These are phyloP conservation scores for Latrodectus geometricus DNA, from an alignment of 1,140 invertebrate species.

Conservation along the genomic window DNA sequence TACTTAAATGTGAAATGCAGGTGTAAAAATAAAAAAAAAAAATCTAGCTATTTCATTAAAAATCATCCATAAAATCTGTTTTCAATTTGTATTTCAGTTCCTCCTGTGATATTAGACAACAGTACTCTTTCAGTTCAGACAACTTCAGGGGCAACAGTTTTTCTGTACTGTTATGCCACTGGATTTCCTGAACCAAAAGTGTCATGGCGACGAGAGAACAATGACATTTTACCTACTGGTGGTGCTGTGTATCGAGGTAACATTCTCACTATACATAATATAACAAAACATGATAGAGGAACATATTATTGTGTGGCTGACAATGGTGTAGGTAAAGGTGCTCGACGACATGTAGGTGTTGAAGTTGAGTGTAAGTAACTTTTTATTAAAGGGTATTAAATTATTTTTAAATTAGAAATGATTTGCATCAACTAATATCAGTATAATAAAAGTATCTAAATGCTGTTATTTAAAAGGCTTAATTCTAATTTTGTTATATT, in stretches of 20 bases:
- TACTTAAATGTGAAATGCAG: neutral
- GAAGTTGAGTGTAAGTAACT: constrained; percentile 78
- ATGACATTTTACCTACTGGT: constrained; percentile 86
- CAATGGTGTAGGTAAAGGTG: constrained; percentile 86
- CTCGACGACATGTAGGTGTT: constrained; percentile 87
- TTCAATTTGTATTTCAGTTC: constrained; percentile 71
- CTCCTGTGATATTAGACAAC: constrained; percentile 92
- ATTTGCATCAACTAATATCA: no score
- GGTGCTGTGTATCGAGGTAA: constrained; percentile 76
- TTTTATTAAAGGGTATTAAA: no score
- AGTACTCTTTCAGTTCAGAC: constrained; percentile 75
- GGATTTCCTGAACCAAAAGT: constrained; percentile 79
- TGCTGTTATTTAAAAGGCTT: no score
- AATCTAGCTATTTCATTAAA: neutral
- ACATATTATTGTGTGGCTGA: constrained; percentile 96
- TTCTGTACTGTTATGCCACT: constrained; percentile 87
- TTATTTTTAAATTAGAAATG: no score
- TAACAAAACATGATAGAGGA: constrained; percentile 82
- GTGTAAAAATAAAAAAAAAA: neutral
- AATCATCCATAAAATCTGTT: neutral
- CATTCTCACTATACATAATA: constrained; percentile 78
- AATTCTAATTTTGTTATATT: no score
- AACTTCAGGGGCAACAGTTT: constrained; percentile 75
- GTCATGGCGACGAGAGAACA: constrained; percentile 92
- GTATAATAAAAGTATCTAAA: no score